Base-by-base conservation (phyloP, 2,888 invertebrate species). In the Drosophila tripunctata region DNA sequence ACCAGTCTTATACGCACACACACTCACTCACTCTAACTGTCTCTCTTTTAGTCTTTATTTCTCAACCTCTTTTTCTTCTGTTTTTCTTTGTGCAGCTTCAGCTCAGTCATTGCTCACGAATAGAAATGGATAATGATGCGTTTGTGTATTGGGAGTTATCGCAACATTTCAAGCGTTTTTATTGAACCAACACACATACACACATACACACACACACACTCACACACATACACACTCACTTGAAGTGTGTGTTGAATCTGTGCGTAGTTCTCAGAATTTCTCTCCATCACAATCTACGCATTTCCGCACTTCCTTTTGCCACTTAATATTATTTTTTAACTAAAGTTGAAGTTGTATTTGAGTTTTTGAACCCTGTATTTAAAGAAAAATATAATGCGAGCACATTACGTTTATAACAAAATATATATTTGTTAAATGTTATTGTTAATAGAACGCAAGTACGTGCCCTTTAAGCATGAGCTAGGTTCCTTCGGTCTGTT, bases 121-220 rank as follows among this genome's bases (percentile, higher is more conserved):
- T 67, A 56, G 61, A 68, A 76, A 65, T 68, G 71, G 71, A 85
- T 85, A 81, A 81, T 85, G 81, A 85, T 79, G 80, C 77, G 75
- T 72, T 77, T 75, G 81, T 72, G 86, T 69, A 86, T 85, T 81
- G 77, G 81, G 80, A 79, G 66, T 62, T 79, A 67, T 67, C 66
- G 77, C 66, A 66, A 67, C 67, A 78, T 64, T 77, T 69, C 51
- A 63, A 73, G 58, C 60, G 66, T 60, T 77, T 67, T 69, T 66
- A 57, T 69, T 77, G 64, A 73, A 57, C 67, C 41, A 67, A 47
- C 54, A 66, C 43, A 50, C 36, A 56, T 27, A 31, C 41, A 41
- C 19, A 50, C 41, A 44, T 14, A 30, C 8, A 38, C n/a, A 36
- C 36, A 44, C 31, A 33, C 43, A 58, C 30, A 33, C 17, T 30